These are phyloP conservation scores for Phengaris arion DNA, from an alignment of 2,888 invertebrate species.

Conservation along the genomic window DNA sequence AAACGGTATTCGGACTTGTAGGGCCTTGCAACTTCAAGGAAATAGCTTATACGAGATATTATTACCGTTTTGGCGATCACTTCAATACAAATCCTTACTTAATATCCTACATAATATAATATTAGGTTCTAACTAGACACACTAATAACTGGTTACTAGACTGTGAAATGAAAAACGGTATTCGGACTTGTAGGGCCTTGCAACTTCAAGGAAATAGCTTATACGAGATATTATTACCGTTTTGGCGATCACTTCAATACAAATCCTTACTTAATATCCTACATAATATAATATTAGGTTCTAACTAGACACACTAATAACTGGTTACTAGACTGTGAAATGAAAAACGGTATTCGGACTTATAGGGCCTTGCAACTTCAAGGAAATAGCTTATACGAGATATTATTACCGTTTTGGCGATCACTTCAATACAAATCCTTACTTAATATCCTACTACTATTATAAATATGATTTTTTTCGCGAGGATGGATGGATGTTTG, in stretches of 20 bases:
- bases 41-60: too few relatives aligned
- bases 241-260: too few relatives aligned
- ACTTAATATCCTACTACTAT: too few relatives aligned
- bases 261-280: too few relatives aligned
- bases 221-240: too few relatives aligned
- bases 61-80: too few relatives aligned
- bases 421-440: too few relatives aligned
- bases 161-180: slow-evolving; percentile 6
- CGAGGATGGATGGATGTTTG: too few relatives aligned
- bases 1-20: background rate
- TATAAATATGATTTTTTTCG: too few relatives aligned
- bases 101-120: background rate
- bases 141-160: background rate
- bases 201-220: background rate
- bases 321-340: background rate
- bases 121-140: background rate
- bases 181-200: background rate
- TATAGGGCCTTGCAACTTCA: background rate
- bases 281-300: background rate
- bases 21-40: background rate
- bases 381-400: background rate
- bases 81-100: too few relatives aligned
- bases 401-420: too few relatives aligned
- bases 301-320: background rate
- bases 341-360: background rate